Evolutionary conservation across 2,113 vertebrate genomes (phyloP).

Genomic region (Pteronura brasiliensis): DNA sequence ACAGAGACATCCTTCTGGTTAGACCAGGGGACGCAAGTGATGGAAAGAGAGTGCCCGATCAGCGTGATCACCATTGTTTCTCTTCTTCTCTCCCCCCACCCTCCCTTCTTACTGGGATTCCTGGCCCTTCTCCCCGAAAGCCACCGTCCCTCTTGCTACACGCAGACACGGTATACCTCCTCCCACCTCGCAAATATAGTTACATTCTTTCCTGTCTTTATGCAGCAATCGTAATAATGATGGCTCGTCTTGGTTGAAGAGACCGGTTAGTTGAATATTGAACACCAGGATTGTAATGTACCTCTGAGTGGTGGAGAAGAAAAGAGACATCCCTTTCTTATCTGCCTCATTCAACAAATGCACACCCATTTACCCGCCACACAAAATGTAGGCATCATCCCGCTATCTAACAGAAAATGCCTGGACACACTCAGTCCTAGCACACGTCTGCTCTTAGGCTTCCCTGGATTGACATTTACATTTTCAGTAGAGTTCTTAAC

Average conservation of each 20-base stretch:
- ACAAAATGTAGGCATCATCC: rapidly evolving
- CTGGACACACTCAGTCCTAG: rapidly evolving
- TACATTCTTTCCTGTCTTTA: conserved; percentile 58
- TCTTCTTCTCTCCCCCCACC: conserved; percentile 57
- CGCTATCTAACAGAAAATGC: not conserved
- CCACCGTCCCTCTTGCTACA: conserved; percentile 34
- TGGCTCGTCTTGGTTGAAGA: conserved; percentile 48
- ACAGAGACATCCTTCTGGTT: conserved; percentile 12
- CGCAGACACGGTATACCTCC: conserved; percentile 40
- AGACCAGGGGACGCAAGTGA: rapidly evolving
- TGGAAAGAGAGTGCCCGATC: conserved; percentile 42
- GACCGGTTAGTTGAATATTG: conserved; percentile 14
- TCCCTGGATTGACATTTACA: not conserved
- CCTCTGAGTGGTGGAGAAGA: conserved; percentile 31
- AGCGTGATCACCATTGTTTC: conserved; percentile 61
- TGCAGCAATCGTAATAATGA: conserved; percentile 64
- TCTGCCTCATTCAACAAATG: not conserved
- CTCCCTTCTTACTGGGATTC: not conserved
- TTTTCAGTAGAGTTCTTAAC: not conserved
- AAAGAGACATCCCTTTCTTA: not conserved
- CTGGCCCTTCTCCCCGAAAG: conserved; percentile 30
- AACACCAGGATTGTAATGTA: conserved; percentile 26
- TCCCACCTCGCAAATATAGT: conserved; percentile 46
- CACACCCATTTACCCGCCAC: not conserved
- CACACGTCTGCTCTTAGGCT: rapidly evolving